Evolutionary conservation across 1,140 invertebrate species (phyloP).

Genomic region (Globodera ellingtonae): DNA sequence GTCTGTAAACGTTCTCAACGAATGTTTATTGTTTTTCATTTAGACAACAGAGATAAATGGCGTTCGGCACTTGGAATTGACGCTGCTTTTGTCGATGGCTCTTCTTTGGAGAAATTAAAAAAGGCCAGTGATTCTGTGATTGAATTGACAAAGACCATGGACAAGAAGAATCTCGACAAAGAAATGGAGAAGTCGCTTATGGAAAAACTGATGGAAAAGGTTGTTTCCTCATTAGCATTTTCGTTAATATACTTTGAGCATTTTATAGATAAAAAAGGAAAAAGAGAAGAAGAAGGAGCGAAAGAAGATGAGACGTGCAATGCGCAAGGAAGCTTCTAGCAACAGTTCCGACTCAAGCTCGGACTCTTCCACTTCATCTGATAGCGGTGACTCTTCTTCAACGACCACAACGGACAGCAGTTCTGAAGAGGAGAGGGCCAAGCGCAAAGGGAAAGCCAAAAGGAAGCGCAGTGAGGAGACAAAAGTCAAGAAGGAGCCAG

Average conservation of each 20-base stretch:
- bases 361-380: slow-evolving; percentile 34
- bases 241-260: not conserved
- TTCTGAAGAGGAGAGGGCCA: slow-evolving; percentile 1
- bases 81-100: slow-evolving; percentile 59
- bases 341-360: slow-evolving; percentile 43
- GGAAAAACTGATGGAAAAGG: slow-evolving; percentile 46
- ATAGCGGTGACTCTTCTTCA: slow-evolving; percentile 17
- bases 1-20: not conserved
- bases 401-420: not conserved
- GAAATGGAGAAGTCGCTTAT: slow-evolving; percentile 41
- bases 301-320: slow-evolving; percentile 28
- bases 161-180: slow-evolving; percentile 36
- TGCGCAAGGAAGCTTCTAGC: slow-evolving; percentile 33
- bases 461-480: not conserved
- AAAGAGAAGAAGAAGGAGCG: slow-evolving; percentile 42
- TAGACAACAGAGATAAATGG: slow-evolving; percentile 50
- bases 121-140: slow-evolving; percentile 41
- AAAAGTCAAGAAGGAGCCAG: not conserved
- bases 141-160: slow-evolving; percentile 23
- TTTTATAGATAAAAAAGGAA: slow-evolving; percentile 29
- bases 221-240: not conserved
- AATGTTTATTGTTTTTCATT: not conserved
- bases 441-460: not conserved
- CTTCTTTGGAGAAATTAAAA: slow-evolving; percentile 50
- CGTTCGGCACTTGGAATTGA: slow-evolving; percentile 56